Evolutionary conservation across 1,140 invertebrate genomes (phyloP).

Genomic region (Trachelipus rathkii): DNA sequence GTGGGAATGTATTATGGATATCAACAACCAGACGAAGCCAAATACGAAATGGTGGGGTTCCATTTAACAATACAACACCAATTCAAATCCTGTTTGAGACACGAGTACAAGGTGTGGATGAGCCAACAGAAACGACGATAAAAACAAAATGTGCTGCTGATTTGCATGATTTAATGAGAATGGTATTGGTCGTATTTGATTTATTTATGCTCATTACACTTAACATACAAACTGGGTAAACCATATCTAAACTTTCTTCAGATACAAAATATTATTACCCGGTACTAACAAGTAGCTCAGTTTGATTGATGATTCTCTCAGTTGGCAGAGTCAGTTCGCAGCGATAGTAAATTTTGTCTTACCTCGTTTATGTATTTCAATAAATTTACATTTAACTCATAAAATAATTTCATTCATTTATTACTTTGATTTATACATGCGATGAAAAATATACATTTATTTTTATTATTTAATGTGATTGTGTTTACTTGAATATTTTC

Average conservation of each 20-base stretch:
- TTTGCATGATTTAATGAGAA: too few species aligned
- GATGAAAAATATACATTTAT: too few species aligned
- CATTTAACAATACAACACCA: constrained; percentile 68
- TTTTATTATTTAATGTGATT: too few species aligned
- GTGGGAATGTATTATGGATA: constrained; percentile 30
- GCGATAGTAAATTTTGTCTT: too few species aligned
- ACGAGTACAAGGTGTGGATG: constrained; percentile 66
- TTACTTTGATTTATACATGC: too few species aligned
- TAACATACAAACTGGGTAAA: constrained; percentile 56
- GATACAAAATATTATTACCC: constrained; percentile 51
- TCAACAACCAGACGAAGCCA: constrained; percentile 44
- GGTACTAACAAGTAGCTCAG: constrained; percentile 57
- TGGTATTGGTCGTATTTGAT: too few species aligned
- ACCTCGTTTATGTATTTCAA: neutral
- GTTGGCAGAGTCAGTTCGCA: constrained; percentile 62
- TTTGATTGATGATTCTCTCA: constrained; percentile 76
- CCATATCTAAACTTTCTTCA: constrained; percentile 50
- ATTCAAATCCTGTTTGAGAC: constrained; percentile 58
- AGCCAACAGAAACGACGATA: constrained; percentile 14
- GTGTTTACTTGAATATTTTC: too few species aligned
- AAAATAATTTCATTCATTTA: too few species aligned
- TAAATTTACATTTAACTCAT: too few species aligned
- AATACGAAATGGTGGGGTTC: constrained; percentile 72
- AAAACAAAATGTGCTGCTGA: constrained; percentile 24
- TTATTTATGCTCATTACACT: too few species aligned